Percentiles rank a stretch among this genome's conserved stretches.
Evolutionary conservation across 1,140 invertebrate genomes (phyloP).

Genomic region (Hyles vespertilio): DNA sequence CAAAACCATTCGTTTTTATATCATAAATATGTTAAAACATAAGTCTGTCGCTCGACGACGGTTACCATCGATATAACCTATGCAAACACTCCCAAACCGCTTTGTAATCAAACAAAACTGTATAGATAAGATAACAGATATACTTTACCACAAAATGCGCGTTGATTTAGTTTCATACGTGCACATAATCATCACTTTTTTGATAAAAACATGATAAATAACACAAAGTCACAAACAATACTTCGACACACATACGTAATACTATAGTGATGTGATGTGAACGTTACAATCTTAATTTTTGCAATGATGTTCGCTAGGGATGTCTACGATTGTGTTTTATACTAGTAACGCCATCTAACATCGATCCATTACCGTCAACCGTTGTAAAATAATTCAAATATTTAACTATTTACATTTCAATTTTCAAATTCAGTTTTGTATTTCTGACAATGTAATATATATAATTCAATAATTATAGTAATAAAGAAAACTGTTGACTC

Average conservation of each 20-base stretch:
- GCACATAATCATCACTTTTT: constrained; percentile 66
- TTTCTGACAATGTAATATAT: too few relatives aligned
- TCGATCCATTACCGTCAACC: too few relatives aligned
- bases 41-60: constrained; percentile 30
- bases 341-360: background rate
- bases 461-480: too few relatives aligned
- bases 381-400: too few relatives aligned
- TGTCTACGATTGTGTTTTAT: background rate
- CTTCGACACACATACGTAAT: constrained; percentile 33
- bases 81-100: constrained; percentile 34
- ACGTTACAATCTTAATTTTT: constrained; percentile 2
- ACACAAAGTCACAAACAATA: constrained; percentile 69
- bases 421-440: too few relatives aligned
- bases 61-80: constrained; percentile 49
- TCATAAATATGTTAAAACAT: constrained; percentile 65
- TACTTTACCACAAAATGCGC: constrained; percentile 63
- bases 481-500: too few relatives aligned
- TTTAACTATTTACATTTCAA: too few relatives aligned
- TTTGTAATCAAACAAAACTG: constrained; percentile 38
- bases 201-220: constrained; percentile 74
- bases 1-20: constrained; percentile 34
- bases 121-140: constrained; percentile 53
- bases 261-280: constrained; percentile 18
- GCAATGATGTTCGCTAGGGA: background rate
- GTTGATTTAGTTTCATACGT: constrained; percentile 55